Conservation (phyloP, 2,113 vertebrate species). For the Cheilinus undulatus region DNA sequence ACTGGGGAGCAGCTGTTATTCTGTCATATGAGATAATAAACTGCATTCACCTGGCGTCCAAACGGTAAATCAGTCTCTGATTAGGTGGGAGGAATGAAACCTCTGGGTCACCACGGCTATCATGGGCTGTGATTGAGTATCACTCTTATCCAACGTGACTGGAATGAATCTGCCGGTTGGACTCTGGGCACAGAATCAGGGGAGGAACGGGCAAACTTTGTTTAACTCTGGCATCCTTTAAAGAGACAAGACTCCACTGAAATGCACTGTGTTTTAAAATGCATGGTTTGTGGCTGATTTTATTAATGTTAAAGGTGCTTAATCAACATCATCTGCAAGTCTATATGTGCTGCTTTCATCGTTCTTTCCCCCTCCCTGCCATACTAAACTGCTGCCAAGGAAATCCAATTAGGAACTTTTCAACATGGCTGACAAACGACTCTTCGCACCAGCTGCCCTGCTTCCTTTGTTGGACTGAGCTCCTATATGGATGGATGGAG, state of each 20-base stretch:
- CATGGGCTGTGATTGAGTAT: background rate
- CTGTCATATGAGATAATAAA: background rate
- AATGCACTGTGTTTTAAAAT: background rate
- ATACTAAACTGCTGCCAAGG: slow-evolving; percentile 18
- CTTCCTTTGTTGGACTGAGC: slow-evolving; percentile 8
- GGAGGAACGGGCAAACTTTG: background rate
- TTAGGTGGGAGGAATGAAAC: background rate
- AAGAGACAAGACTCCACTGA: background rate
- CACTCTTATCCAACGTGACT: background rate
- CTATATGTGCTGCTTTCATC: too few species aligned
- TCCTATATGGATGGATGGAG: slow-evolving; percentile 24
- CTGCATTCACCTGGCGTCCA: background rate
- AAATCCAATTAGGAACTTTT: slow-evolving; percentile 61
- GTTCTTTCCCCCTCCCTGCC: background rate
- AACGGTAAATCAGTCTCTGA: background rate
- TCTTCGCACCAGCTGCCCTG: slow-evolving; percentile 19
- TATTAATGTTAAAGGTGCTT: background rate
- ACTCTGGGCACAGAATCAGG: background rate
- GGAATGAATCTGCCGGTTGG: background rate
- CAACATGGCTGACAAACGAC: slow-evolving; percentile 52
- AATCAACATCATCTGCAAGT: too few species aligned
- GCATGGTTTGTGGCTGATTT: background rate
- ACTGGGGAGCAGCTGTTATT: background rate
- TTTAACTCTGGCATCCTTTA: background rate
- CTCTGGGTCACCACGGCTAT: background rate